Evolutionary conservation across 2,797 vertebrate species (phyloP), one percentile per base, ranked within the genome.

Genomic region (Clamator glandarius): DNA sequence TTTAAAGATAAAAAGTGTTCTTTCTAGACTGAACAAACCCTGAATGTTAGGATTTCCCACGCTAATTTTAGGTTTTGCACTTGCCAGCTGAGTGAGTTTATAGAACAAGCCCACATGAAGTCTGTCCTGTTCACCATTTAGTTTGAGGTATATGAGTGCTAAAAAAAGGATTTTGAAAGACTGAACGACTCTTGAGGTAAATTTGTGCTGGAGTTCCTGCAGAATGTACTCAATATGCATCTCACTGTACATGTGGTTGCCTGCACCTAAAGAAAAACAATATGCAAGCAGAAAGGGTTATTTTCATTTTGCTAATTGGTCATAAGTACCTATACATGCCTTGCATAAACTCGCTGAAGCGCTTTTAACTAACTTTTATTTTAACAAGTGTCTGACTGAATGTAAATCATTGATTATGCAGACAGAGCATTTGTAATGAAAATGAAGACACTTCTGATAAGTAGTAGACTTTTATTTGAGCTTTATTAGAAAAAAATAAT

Each of bases 401-500:
- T 84, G 75, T 72, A 66, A 84, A 75, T 15, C 29, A 54, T 9
- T 25, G 16, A 35, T 93, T 91, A 54, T 62, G n/a, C 29, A 86
- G 58, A 68, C 14, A 86, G 25, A 75, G 26, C 12, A 59, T 84
- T 52, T 87, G 11, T 48, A 79, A 73, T 44, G 50, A 76, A 79
- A 58, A 51, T 7, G 19, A 69, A 21, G 26, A 72, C 68, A 41
- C 15, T 73, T 41, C 35, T 52, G 12, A 41, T 55, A 64, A 84
- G 39, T 41, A 80, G 28, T 9, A 63, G 25, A 20, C 17, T 95
- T 93, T 91, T 73, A 57, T 84, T 23, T 79, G 25, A 6, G 5
- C 23, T 73, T 89, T 59, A 39, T 66, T 63, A 67, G 59, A 89
- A 92, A 79, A 89, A 92, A 89, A 92, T 59, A 44, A 52, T 79